Evolutionary conservation across 2,888 invertebrate species (phyloP).

Genomic region (Eretmocerus hayati): DNA sequence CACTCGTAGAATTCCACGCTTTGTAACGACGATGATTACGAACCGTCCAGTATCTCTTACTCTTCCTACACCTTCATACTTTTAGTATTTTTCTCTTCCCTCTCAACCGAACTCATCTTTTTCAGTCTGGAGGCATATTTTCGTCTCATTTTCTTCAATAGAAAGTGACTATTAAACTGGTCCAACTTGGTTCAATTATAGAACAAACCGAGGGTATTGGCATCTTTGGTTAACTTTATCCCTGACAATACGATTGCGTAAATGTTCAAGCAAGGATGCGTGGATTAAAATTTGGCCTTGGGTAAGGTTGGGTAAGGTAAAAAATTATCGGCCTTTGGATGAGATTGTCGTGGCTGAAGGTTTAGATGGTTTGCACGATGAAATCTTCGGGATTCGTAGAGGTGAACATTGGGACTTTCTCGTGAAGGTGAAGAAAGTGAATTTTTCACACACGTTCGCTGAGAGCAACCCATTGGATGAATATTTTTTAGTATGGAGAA

Average conservation of each 20-base stretch:
- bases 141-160: background rate
- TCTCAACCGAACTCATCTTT: background rate
- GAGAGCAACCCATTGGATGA: too few relatives aligned
- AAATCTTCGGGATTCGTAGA: slow-evolving; percentile 19
- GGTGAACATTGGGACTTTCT: too few relatives aligned
- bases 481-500: too few relatives aligned
- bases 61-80: slow-evolving; percentile 8
- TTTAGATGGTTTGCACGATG: slow-evolving; percentile 13
- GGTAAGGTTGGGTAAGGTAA: slow-evolving; percentile 3
- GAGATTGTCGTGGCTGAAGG: slow-evolving; percentile 5
- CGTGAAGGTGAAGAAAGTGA: too few relatives aligned
- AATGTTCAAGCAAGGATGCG: background rate
- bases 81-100: background rate
- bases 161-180: too few relatives aligned
- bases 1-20: slow-evolving; percentile 14
- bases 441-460: too few relatives aligned
- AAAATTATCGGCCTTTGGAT: slow-evolving; percentile 2
- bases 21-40: slow-evolving; percentile 21
- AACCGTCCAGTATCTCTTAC: slow-evolving; percentile 7
- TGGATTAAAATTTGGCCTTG: too few relatives aligned
- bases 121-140: too few relatives aligned
- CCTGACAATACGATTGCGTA: slow-evolving; percentile 7
- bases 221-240: slow-evolving; percentile 19
- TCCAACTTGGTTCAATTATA: slow-evolving; percentile 11
- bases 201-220: slow-evolving; percentile 10